Evolutionary conservation across 2,888 invertebrate genomes (phyloP), one percentile per base, ranked within the genome.

Genomic region (Geotrupes spiniger): DNA sequence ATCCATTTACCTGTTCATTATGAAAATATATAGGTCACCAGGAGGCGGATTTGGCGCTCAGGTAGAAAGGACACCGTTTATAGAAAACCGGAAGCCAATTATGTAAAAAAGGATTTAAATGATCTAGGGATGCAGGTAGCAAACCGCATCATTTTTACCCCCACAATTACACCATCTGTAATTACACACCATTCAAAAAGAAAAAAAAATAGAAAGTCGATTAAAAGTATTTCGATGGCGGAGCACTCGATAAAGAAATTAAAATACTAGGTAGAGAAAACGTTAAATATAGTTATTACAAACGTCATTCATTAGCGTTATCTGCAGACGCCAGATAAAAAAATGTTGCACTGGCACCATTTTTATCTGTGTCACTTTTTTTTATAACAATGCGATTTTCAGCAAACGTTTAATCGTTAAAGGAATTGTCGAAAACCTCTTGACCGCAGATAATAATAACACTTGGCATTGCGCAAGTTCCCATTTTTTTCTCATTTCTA

Each of bases 1-100:
- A n/a, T n/a, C n/a, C n/a, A 21, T 6, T 21, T 12, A 31, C 31
- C 31, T 10, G 4, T 12, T 12, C 31, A 31, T 31, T 31, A 31
- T 10, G 3, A 8, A 11, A 31, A 31, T 12, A 27, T 9, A 11
- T 10, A 31, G 31, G 11, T 31, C 31, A 31, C 31, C 8, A 31
- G 12, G 12, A 5, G 12, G 31, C 31, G 10, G 12, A 8, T 31
- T 11, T 12, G 12, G 5, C 3, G 10, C 4, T 31, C 21, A 21
- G 21, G 21, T 21, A 21, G 6, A 21, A 21, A 21, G 21, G 3
- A 21, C 21, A 21, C n/a, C n/a, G n/a, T n/a, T n/a, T n/a, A n/a
- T 21, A 21, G 4, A 33, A 25, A 33, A 49, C 52, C 54, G 56
- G 56, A 56, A 56, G 47, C 49, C 46, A 52, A 49, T 52, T 56